Conservation (phyloP, 64 coral and sea anemone species). For the Porites lutea region DNA sequence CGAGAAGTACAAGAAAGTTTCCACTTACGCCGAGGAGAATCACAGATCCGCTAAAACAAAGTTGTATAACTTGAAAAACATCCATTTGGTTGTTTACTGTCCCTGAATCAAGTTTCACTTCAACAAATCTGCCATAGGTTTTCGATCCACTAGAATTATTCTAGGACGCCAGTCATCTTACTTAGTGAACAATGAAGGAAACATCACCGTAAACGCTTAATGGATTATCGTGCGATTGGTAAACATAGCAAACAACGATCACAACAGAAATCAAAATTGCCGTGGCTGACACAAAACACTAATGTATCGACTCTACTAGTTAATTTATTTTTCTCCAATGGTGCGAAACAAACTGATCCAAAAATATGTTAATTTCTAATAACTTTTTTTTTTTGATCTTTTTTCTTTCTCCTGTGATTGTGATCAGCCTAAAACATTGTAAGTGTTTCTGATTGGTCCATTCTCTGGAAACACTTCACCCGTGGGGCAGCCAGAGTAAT, state of each 20-base stretch:
- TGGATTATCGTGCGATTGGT: background rate
- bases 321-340: background rate
- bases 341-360: background rate
- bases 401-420: background rate
- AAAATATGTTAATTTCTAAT: background rate
- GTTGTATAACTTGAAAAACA: background rate
- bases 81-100: background rate
- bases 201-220: background rate
- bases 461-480: no score
- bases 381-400: background rate
- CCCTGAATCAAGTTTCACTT: background rate
- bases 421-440: background rate
- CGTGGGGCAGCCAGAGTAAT: no score
- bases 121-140: background rate
- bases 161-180: background rate
- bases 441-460: background rate
- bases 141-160: background rate
- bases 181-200: no score
- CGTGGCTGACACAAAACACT: background rate
- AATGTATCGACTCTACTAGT: background rate
- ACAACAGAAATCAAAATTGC: background rate
- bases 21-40: slow-evolving; percentile 11
- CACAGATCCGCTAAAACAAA: background rate
- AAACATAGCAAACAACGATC: background rate
- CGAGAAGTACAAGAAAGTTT: background rate